Evolutionary conservation across 1,140 invertebrate species (phyloP), one percentile per base, ranked within the genome.

Genomic region (Formica selysi): DNA sequence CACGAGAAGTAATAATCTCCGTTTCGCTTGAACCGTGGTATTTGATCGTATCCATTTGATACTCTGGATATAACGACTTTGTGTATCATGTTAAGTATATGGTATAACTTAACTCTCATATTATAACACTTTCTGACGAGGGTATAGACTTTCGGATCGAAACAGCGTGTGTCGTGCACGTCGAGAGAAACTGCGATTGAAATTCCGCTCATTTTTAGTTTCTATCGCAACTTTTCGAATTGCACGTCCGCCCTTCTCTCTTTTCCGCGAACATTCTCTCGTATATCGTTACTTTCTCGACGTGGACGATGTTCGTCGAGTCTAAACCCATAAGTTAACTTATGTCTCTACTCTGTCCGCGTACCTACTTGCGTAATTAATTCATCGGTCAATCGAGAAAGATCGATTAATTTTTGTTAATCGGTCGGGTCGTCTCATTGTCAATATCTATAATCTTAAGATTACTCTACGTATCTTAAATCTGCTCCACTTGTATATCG

Each of bases 81-180:
- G 73, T 87, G 90, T 86, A 91, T 84, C 79, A 86, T 90, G 87
- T 90, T 90, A 89, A 89, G 86, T 91, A 88, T 87, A 76, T 84
- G 64, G 19, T 74, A 78, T 78, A 48, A 78, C 79, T 87, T 78
- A 83, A 88, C 79, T 83, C 78, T 81, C 70, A 54, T 73, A 89
- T 87, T 88, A 41, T 89, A 88, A 88, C 80, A 87, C 44, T 73
- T 87, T 88, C 73, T 85, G 79, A 85, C 73, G 59, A 87, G 76
- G 79, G 59, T 71, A 29, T 85, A 80, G 84, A 86, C 64, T 79
- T 68, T 10, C 48, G 84, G 48, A 78, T 19, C 32, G 48, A 83
- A 76, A 59, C 38, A 59, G 48, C 78, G 73, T 79, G 32, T 54
- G 48, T 65, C 36, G 76, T 89, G 29, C 57, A 29, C 64, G 70